Conservation (phyloP, 2,888 invertebrate species). For the Cyrtodaria siliqua region DNA sequence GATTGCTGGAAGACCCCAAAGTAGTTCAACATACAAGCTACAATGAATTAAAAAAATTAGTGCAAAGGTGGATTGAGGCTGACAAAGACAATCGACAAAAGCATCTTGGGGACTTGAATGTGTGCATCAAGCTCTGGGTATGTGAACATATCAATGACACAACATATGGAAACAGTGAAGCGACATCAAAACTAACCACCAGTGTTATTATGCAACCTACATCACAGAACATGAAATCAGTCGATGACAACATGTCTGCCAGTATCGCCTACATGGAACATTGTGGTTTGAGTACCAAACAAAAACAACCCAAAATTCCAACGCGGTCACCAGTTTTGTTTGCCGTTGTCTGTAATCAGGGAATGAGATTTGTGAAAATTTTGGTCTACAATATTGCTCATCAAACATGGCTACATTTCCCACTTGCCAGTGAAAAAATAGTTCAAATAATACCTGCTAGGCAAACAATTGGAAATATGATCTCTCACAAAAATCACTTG, state of each 20-base stretch:
- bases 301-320: slow-evolving; percentile 34
- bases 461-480: slow-evolving; percentile 80
- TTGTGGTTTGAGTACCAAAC: slow-evolving; percentile 5
- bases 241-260: slow-evolving; percentile 45
- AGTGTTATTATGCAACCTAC: slow-evolving; percentile 64
- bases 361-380: slow-evolving; percentile 82
- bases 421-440: slow-evolving; percentile 78
- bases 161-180: slow-evolving; percentile 44
- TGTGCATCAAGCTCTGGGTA: slow-evolving; percentile 78
- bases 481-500: slow-evolving; percentile 77
- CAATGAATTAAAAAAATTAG: slow-evolving; percentile 76
- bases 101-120: slow-evolving; percentile 69
- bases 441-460: slow-evolving; percentile 80
- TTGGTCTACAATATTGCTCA: slow-evolving; percentile 78
- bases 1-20: slow-evolving; percentile 77
- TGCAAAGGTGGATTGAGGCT: slow-evolving; percentile 80
- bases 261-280: slow-evolving; percentile 52
- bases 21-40: slow-evolving; percentile 80
- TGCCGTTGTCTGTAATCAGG: slow-evolving; percentile 80
- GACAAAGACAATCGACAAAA: slow-evolving; percentile 69
- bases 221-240: slow-evolving; percentile 9
- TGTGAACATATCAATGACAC: slow-evolving; percentile 62
- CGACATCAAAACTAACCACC: slow-evolving; percentile 47
- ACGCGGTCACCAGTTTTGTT: slow-evolving; percentile 73
- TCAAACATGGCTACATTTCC: slow-evolving; percentile 81